Percentiles rank a stretch among this genome's conserved stretches.
phyloP scores from a whole-genome alignment of 2,113 vertebrate species.

The Muscicapa adusta region DNA sequence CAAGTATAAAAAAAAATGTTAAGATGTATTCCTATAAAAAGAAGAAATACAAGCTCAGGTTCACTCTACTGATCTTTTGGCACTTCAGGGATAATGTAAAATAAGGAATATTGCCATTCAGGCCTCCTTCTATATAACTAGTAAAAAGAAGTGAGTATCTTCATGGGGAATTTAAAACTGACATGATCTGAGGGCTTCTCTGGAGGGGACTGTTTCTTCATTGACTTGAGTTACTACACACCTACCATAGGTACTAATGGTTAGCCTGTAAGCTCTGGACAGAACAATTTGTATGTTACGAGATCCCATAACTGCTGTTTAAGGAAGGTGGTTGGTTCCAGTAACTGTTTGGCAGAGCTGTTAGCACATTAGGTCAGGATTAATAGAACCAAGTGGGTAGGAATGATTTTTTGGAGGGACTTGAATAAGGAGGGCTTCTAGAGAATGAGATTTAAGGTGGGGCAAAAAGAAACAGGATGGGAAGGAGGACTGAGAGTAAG shows the following conservation, averaged over 20 bases:
- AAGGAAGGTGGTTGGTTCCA: background rate
- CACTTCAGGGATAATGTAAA: background rate
- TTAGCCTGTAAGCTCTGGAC: background rate
- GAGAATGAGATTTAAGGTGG: background rate
- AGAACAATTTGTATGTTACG: background rate
- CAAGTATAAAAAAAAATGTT: background rate
- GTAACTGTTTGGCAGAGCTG: background rate
- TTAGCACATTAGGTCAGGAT: background rate
- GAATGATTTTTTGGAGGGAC: background rate
- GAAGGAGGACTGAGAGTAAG: background rate
- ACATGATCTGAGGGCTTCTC: background rate
- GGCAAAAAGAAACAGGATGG: background rate
- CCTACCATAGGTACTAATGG: background rate
- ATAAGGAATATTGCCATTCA: background rate
- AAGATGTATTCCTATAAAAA: background rate
- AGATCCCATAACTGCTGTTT: background rate
- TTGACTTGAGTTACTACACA: background rate
- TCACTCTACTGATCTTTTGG: background rate
- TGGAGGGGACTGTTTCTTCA: background rate
- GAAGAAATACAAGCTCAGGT: background rate
- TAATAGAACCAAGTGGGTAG: background rate
- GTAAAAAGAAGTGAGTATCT: background rate
- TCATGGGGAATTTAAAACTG: background rate
- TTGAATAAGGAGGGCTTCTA: background rate
- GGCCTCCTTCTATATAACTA: background rate